Base-by-base conservation (phyloP, 2,113 vertebrate genomes). In the Bujurquina vittata region DNA sequence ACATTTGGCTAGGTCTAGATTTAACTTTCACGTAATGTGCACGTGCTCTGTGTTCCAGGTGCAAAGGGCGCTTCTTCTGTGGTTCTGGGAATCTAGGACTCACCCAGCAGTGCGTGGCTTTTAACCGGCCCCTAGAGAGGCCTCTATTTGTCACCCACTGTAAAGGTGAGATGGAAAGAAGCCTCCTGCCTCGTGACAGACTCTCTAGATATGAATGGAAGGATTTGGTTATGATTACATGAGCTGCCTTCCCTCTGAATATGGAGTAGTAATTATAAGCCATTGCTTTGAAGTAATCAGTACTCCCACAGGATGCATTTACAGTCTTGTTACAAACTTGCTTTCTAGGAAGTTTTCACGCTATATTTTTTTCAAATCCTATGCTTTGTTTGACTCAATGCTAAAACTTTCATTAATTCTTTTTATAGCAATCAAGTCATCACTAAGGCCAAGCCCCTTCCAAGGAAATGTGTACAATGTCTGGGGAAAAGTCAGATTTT, bases 401-500 rank as follows among this genome's bases (percentile, higher is more conserved):
- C 22, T 37, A 9, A 56, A 61, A 55, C 23, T 81, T 17, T 67
- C 7, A 1, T 33, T 86, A 3, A 37, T 37, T 92, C 49, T 40
- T 93, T 89, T 63, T 92, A 2, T 85, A 99, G 98, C 95, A 0
- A 89, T 99, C 69, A 99, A 97, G 83, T 95, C 97, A 0, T 95
- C 96, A 22, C 94, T 98, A 69, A 96, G 96, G 89, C 86, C 95
- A 5, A 97, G 94, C 86, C 97, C 97, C 12, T 99, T 98, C 89
- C 95, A 87, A 84, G 97, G 97, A 92, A 99, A 99, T 83, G 94
- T 99, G 75, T 99, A 99, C 94, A 97, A 98, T 84, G 94, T 99
- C 86, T 94, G 96, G 94, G 98, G 98, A 73, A 97, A 96, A 96
- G 96, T 98, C 60, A 63, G 92, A 62, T 99, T 99, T 92, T 97